Percentiles rank a stretch among this genome's conserved stretches.
phyloP scores from a whole-genome alignment of 1,140 invertebrate genomes.

The Bombus polaris region DNA sequence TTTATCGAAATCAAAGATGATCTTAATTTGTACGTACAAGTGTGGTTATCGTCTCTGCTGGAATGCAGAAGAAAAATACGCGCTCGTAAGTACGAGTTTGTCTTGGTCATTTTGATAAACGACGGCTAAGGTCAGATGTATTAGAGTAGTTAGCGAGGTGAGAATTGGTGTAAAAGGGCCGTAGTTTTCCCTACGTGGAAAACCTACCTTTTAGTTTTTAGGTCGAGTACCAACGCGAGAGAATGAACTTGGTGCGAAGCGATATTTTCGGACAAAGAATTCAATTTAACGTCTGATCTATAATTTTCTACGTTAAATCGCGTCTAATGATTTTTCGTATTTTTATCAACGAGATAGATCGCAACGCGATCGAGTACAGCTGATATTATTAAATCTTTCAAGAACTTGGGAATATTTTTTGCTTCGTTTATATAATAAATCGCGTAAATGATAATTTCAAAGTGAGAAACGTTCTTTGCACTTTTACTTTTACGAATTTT shows the following conservation, averaged over 20 bases:
- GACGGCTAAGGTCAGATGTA: neutral
- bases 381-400: neutral
- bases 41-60: no score
- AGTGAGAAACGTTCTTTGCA: no score
- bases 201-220: neutral
- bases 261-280: neutral
- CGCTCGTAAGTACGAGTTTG: neutral
- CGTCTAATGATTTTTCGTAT: neutral
- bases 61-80: neutral
- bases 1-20: no score
- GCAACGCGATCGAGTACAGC: no score
- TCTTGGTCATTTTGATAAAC: neutral
- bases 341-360: no score
- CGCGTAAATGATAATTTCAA: no score
- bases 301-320: neutral
- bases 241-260: neutral
- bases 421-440: no score
- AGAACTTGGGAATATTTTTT: neutral
- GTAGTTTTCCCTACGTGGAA: neutral
- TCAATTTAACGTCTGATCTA: no score
- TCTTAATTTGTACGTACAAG: no score
- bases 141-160: neutral
- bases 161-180: neutral
- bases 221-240: neutral
- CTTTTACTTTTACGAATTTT: neutral